Evolutionary conservation across 1,140 invertebrate genomes (phyloP).

Genomic region (Diploscapter pachys): DNA sequence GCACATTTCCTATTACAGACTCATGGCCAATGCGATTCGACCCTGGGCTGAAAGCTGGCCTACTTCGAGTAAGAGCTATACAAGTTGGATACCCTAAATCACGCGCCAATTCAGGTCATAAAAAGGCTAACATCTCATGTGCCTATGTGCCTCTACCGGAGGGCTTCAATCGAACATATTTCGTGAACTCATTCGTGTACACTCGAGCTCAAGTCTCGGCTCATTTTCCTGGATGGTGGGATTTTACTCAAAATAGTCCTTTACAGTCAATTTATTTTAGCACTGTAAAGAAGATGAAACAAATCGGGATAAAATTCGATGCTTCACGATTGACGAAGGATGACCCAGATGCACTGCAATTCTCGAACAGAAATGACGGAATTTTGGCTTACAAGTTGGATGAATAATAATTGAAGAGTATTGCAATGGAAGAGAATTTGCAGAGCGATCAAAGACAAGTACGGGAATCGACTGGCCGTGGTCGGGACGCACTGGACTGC

Average conservation of each 20-base stretch:
- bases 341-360: conserved; percentile 13
- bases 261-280: conserved; percentile 5
- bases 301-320: conserved; percentile 23
- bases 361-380: conserved; percentile 18
- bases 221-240: conserved; percentile 32
- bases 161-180: conserved; percentile 8
- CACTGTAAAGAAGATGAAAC: conserved; percentile 22
- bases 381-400: conserved; percentile 16
- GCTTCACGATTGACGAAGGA: conserved; percentile 16
- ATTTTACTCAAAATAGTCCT: not conserved
- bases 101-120: conserved; percentile 14
- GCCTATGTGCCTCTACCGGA: conserved; percentile 8
- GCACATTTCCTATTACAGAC: conserved; percentile 6
- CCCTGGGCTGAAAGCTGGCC: conserved; percentile 27
- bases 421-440: too few relatives aligned
- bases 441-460: conserved; percentile 20
- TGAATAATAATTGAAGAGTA: too few relatives aligned
- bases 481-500: conserved; percentile 33
- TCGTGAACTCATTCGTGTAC: conserved; percentile 36
- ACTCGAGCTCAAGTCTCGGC: conserved; percentile 32
- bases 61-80: conserved; percentile 1
- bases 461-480: conserved; percentile 28
- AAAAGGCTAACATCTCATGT: conserved; percentile 29
- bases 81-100: too few relatives aligned
- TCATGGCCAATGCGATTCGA: conserved; percentile 4